A percentile compares a stretch with the other conserved stretches of the same genome.
These are phyloP conservation scores for Camptogramma bilineatum DNA, from an alignment of 2,888 invertebrate species.

Conservation along the genomic window DNA sequence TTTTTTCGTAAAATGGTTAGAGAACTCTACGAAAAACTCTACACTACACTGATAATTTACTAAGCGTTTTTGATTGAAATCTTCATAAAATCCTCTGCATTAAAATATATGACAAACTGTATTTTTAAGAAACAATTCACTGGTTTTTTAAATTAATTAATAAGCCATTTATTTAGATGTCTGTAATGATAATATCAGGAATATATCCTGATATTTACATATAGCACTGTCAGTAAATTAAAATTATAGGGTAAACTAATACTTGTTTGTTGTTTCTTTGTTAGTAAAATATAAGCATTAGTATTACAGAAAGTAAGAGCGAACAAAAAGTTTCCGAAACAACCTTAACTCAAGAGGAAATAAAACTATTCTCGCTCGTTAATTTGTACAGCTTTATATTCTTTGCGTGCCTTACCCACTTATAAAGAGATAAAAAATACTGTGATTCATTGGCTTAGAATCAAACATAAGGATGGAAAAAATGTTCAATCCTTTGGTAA, in stretches of 20 bases:
- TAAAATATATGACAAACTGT: too few relatives aligned
- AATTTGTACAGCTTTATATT: constrained; percentile 29
- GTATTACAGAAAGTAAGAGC: constrained; percentile 31
- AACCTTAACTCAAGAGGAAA: constrained; percentile 39
- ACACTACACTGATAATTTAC: too few relatives aligned
- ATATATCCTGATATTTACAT: too few relatives aligned
- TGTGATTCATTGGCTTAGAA: neutral
- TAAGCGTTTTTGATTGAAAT: too few relatives aligned
- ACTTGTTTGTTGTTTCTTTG: constrained; percentile 19
- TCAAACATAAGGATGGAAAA: neutral
- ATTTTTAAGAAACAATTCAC: too few relatives aligned
- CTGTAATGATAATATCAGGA: too few relatives aligned
- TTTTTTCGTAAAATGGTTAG: too few relatives aligned
- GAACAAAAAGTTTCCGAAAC: constrained; percentile 37
- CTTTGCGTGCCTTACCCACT: constrained; percentile 13
- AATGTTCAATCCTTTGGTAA: neutral
- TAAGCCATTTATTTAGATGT: too few relatives aligned
- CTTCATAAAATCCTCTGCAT: too few relatives aligned
- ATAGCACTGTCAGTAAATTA: neutral
- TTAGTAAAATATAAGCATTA: constrained; percentile 27
- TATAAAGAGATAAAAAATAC: constrained; percentile 3
- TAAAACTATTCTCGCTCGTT: constrained; percentile 35
- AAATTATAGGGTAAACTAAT: constrained; percentile 23
- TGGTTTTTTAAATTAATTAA: too few relatives aligned
- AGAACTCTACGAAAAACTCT: too few relatives aligned